These are phyloP conservation scores for Masticophis lateralis DNA, from an alignment of 2,797 vertebrate genomes.

Conservation along the genomic window DNA sequence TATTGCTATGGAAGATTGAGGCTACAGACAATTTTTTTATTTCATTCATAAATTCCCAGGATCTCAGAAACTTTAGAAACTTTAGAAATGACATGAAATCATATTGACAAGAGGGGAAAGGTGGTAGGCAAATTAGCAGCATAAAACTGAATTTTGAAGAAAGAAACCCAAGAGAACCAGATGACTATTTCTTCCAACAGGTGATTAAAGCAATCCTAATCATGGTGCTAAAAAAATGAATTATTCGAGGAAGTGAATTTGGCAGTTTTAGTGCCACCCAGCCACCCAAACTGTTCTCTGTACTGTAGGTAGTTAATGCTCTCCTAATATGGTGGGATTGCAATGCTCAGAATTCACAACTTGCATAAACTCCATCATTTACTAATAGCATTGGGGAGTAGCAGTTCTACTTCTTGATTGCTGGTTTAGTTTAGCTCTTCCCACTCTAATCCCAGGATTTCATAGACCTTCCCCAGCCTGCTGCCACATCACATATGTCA, in stretches of 20 bases:
- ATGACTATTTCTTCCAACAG: no score
- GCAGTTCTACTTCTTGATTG: not conserved
- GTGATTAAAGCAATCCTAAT: not conserved
- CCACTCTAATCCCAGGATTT: not conserved
- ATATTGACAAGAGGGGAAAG: not conserved
- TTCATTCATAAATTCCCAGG: not conserved
- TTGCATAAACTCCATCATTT: not conserved
- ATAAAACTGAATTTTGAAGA: not conserved
- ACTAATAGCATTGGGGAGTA: not conserved
- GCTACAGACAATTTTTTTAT: not conserved
- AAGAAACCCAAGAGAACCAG: not conserved
- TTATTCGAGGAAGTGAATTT: not conserved
- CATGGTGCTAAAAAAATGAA: not conserved
- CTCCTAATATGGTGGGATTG: not conserved
- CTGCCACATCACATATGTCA: not conserved
- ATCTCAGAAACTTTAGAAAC: not conserved
- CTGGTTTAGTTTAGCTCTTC: not conserved
- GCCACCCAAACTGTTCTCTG: not conserved
- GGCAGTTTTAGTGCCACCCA: not conserved
- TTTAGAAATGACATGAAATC: not conserved
- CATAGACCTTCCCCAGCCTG: not conserved
- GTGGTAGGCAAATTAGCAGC: not conserved
- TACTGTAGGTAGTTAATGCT: not conserved
- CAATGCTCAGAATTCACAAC: not conserved
- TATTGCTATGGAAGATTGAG: not conserved